phyloP scores from a whole-genome alignment of 2,113 vertebrate genomes.

The Arizona elegans region DNA sequence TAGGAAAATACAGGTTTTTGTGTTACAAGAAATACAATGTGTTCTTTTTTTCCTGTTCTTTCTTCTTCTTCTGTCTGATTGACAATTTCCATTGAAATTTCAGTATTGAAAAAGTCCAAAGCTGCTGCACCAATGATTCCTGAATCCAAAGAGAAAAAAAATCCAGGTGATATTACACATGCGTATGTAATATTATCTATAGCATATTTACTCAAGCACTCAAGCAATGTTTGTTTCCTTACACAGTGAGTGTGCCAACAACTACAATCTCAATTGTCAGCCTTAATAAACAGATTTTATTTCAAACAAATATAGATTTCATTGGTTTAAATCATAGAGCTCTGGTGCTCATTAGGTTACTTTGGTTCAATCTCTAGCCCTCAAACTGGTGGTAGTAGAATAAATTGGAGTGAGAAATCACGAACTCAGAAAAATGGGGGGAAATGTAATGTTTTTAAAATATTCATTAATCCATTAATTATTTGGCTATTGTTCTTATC shows the following conservation, averaged over 20 bases:
- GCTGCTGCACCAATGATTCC: conserved; percentile 76
- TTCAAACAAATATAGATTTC: background rate
- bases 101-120: conserved; percentile 78
- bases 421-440: background rate
- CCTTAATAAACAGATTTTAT: background rate
- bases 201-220: background rate
- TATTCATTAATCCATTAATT: background rate
- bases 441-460: background rate
- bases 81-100: conserved; percentile 79
- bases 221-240: background rate
- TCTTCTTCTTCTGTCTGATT: conserved; percentile 73
- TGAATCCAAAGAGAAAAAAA: conserved; percentile 42
- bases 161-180: background rate
- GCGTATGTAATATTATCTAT: background rate
- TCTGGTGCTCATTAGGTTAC: background rate
- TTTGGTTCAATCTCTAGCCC: background rate
- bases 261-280: background rate
- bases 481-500: background rate
- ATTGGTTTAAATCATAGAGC: background rate
- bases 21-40: conserved; percentile 74
- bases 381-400: background rate
- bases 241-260: background rate
- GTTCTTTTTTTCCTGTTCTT: conserved; percentile 74
- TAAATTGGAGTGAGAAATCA: background rate
- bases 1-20: conserved; percentile 59